Conservation (phyloP, 2,113 vertebrate species). For the Tautogolabrus adspersus region DNA sequence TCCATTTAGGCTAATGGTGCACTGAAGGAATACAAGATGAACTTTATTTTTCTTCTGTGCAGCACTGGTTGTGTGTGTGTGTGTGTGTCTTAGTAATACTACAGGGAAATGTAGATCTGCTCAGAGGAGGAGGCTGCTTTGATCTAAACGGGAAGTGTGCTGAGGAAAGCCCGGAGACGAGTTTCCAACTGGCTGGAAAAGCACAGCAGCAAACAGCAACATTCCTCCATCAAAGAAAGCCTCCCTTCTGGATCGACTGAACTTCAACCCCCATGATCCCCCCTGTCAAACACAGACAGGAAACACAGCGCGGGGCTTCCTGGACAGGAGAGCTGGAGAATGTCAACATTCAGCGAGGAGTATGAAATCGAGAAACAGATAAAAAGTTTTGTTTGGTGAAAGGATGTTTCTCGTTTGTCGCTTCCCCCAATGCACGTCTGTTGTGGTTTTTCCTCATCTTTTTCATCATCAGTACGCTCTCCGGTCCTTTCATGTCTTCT, state of each 20-base stretch:
- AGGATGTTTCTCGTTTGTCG: constrained; percentile 59
- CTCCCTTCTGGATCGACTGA: constrained; percentile 64
- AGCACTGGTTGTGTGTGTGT: constrained; percentile 8
- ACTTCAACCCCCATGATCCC: constrained; percentile 74
- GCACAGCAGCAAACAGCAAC: constrained; percentile 60
- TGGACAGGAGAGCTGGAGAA: constrained; percentile 62
- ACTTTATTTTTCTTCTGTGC: constrained; percentile 43
- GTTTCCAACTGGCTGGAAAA: constrained; percentile 62
- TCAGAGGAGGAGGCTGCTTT: constrained; percentile 49
- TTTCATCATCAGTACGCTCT: constrained; percentile 46
- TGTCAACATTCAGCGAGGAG: constrained; percentile 69
- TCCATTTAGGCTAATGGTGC: constrained; percentile 25
- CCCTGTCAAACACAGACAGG: constrained; percentile 75
- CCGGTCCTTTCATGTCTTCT: constrained; percentile 57
- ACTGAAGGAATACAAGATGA: constrained; percentile 15
- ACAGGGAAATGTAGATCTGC: constrained; percentile 61
- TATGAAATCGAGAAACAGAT: constrained; percentile 50
- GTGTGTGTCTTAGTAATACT: constrained; percentile 25
- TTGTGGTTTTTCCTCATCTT: constrained; percentile 22
- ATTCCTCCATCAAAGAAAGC: constrained; percentile 73
- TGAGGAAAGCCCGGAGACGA: constrained; percentile 67
- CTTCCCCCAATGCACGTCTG: constrained; percentile 25
- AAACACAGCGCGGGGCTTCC: constrained; percentile 69
- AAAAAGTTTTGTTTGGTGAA: constrained; percentile 58
- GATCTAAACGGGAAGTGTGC: constrained; percentile 69